These are phyloP conservation scores for Conus betulinus DNA, from an alignment of 1,140 invertebrate genomes.

Conservation along the genomic window DNA sequence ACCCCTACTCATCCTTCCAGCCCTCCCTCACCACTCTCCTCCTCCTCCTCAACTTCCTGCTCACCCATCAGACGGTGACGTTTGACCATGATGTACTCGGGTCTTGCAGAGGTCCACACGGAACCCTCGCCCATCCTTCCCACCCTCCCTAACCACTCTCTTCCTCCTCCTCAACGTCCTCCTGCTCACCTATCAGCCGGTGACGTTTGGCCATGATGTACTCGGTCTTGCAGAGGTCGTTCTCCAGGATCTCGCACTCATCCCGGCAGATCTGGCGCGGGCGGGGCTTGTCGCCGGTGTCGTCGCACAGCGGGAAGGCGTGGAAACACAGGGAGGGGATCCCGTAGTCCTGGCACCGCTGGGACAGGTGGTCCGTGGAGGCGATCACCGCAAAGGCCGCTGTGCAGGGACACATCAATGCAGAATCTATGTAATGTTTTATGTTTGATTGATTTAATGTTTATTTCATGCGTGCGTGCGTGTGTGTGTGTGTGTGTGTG, in stretches of 20 bases:
- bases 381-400: constrained; percentile 91
- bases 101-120: constrained; percentile 85
- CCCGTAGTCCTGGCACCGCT: constrained; percentile 76
- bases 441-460: too few species aligned
- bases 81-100: constrained; percentile 95
- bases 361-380: constrained; percentile 81
- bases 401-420: constrained; percentile 46
- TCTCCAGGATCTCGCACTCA: constrained; percentile 92
- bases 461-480: too few species aligned
- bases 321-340: constrained; percentile 91
- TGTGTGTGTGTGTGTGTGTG: too few species aligned
- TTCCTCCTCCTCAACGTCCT: too few species aligned
- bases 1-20: too few species aligned
- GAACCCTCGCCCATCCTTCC: too few species aligned
- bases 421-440: too few species aligned
- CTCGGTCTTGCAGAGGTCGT: constrained; percentile 92
- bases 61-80: constrained; percentile 90
- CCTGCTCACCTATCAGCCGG: constrained; percentile 84
- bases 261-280: constrained; percentile 88
- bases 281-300: constrained; percentile 67
- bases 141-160: too few species aligned
- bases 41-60: too few species aligned
- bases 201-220: constrained; percentile 95
- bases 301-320: constrained; percentile 91
- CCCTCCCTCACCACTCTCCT: too few species aligned